A percentile compares a stretch with the other conserved stretches of the same genome.
Evolutionary conservation across 2,888 invertebrate species (phyloP).

Genomic region (Ectemnius cavifrons): DNA sequence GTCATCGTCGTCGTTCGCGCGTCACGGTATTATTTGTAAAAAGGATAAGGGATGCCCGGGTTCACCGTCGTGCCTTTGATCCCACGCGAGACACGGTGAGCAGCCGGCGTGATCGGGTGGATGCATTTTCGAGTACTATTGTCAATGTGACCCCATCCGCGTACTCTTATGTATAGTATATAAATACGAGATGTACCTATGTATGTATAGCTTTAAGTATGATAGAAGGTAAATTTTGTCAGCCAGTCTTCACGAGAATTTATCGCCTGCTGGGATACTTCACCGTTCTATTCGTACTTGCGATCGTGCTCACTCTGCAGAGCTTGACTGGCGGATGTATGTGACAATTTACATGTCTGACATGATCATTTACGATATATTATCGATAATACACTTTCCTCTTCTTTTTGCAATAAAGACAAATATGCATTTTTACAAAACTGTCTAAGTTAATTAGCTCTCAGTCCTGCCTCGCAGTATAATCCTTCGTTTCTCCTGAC

Average conservation of each 20-base stretch:
- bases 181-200: constrained; percentile 48
- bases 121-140: too few species aligned
- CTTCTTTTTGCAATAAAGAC: constrained; percentile 54
- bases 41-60: too few species aligned
- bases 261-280: constrained; percentile 10
- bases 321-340: constrained; percentile 9
- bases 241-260: neutral
- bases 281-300: constrained; percentile 8
- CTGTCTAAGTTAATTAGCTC: neutral
- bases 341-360: constrained; percentile 19
- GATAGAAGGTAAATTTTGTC: constrained; percentile 51
- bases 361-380: constrained; percentile 30
- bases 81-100: too few species aligned
- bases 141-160: too few species aligned
- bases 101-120: too few species aligned
- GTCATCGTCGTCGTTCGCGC: too few species aligned
- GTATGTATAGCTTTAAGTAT: constrained; percentile 54
- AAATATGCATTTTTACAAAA: constrained; percentile 55
- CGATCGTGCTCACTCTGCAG: neutral
- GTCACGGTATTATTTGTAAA: too few species aligned
- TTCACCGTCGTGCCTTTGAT: too few species aligned
- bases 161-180: constrained; percentile 26
- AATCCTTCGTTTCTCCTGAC: too few species aligned
- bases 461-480: too few species aligned
- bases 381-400: constrained; percentile 31